A percentile compares a stretch with the other conserved stretches of the same genome.
phyloP scores from a whole-genome alignment of 2,888 invertebrate species.

The Norana najaformis region DNA sequence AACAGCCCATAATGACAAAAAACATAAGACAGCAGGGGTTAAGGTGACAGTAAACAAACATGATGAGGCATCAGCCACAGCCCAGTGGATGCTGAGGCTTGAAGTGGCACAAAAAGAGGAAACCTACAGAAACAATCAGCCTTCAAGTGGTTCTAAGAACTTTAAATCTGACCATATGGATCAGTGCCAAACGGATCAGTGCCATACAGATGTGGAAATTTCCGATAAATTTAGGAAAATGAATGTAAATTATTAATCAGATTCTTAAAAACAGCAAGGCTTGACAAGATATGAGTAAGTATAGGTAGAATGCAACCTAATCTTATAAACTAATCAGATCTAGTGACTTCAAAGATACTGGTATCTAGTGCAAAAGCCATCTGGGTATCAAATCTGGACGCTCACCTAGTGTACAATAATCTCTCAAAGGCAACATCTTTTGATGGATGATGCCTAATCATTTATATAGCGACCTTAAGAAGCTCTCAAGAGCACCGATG shows the following conservation, averaged over 20 bases:
- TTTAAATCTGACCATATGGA: not conserved
- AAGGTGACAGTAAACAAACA: not conserved
- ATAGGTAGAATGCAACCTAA: too few species aligned
- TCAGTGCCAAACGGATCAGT: not conserved
- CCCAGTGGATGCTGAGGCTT: not conserved
- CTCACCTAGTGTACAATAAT: too few species aligned
- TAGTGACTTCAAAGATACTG: not conserved
- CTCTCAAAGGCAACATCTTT: too few species aligned
- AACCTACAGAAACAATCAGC: not conserved
- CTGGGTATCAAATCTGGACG: too few species aligned
- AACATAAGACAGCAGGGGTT: not conserved
- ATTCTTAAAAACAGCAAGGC: not conserved
- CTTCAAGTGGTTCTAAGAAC: not conserved
- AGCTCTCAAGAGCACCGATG: not conserved
- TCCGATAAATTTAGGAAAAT: too few species aligned
- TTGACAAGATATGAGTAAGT: too few species aligned
- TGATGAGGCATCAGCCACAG: not conserved
- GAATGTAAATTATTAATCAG: not conserved
- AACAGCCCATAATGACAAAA: not conserved
- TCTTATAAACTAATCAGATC: too few species aligned
- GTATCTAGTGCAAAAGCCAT: not conserved
- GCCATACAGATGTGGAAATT: not conserved
- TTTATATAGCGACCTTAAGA: not conserved
- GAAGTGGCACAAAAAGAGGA: not conserved
- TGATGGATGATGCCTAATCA: not conserved